Evolutionary conservation across 1,140 invertebrate species (phyloP), one percentile per base, ranked within the genome.

Genomic region (Megalonaias nervosa): DNA sequence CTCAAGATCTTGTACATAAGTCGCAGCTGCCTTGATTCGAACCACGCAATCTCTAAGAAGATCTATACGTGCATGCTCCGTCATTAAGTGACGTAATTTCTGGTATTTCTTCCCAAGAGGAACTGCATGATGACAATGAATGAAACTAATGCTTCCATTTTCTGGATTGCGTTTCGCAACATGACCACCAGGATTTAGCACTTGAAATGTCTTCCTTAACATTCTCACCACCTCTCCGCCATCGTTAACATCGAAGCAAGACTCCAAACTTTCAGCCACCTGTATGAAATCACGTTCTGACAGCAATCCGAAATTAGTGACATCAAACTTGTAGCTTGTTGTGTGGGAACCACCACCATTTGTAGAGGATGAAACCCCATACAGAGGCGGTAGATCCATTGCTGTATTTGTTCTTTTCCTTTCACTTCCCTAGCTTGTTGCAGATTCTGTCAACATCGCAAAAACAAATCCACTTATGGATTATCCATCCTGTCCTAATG

Each of bases 1-100:
- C 70, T 89, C 84, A 38, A 90, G 65, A 58, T 90, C 88, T 62
- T 83, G 81, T 11, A 90, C 84, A 83, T 87, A 90, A 19, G 74
- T 66, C 13, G 85, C 73, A 0, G 83, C 77, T 31, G 83, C 77
- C 58, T 84, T 84, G 6, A 89, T 79, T 59, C 88, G 81, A 67
- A 76, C 83, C 59, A 87, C 59, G 77, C 84, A 87, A 72, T 90
- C 89, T 60, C 86, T 65, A 16, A 88, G 61, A 48, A 90, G 82
- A 55, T 90, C 85, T n/a, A 90, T 61, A 38, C 83, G 71, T 17
- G 88, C 86, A 31, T 86, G 79, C 62, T 85, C 82, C 68, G 89
- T 87, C 71, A 90, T 81, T 23, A 89, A 56, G 15, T 78, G 67
- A 12, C 87, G 74, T 21, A 90, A 79, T 26, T 84, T 81, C 2